These are phyloP conservation scores for Dicranocentrus wangi DNA, from an alignment of 2,888 invertebrate genomes.

Conservation along the genomic window DNA sequence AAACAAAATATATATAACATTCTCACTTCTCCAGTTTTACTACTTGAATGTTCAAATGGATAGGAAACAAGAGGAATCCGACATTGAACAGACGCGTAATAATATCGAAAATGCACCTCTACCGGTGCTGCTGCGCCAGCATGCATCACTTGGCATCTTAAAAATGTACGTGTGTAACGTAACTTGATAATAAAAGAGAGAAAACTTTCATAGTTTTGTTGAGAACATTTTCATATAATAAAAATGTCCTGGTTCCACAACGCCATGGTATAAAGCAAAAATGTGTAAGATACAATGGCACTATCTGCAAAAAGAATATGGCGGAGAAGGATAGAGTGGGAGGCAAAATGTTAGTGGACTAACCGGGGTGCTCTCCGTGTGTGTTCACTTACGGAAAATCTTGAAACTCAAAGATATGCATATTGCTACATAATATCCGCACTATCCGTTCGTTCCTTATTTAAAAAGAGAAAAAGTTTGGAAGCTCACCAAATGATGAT, in stretches of 20 bases:
- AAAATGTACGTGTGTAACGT: not conserved
- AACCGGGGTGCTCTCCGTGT: no score
- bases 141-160: constrained; percentile 25
- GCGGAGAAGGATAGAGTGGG: not conserved
- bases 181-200: constrained; percentile 13
- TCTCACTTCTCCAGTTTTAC: no score
- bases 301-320: not conserved
- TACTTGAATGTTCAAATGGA: not conserved
- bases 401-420: no score
- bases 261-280: not conserved
- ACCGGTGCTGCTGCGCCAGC: no score
- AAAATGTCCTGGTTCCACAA: constrained; percentile 23
- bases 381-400: no score
- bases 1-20: not conserved
- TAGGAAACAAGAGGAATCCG: constrained; percentile 18
- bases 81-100: constrained; percentile 43
- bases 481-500: constrained; percentile 64
- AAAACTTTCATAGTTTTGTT: not conserved
- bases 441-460: not conserved
- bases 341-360: constrained; percentile 7
- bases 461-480: constrained; percentile 39
- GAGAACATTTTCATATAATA: constrained; percentile 20
- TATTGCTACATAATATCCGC: not conserved
- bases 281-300: not conserved
- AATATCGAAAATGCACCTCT: no score